Evolutionary conservation across 2,113 vertebrate species (phyloP), one percentile per base, ranked within the genome.

Genomic region (Poeciliopsis occidentalis): DNA sequence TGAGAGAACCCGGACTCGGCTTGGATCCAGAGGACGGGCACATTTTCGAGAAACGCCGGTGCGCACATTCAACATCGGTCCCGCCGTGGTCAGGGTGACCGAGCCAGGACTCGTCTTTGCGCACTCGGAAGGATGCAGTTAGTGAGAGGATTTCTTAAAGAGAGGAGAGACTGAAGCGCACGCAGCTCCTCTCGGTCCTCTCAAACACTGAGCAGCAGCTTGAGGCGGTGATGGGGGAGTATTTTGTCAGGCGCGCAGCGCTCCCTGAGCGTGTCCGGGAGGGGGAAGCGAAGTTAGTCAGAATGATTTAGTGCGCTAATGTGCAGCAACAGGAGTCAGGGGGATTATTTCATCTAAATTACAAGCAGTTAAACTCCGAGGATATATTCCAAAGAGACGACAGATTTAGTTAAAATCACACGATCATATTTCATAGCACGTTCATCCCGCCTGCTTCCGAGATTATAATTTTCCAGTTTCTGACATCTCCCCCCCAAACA

Each of bases 21-120:
- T 92, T 92, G 8, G 91, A 81, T 54, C 83, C 88, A 22, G 88
- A 84, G 83, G 87, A 86, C 75, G 87, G 90, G 91, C 92, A 94
- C 94, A 95, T 95, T 71, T 89, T 93, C 79, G 81, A 85, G 37
- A 34, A 37, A 60, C 41, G 62, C 73, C 6, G 61, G 63, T 39
- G 75, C 85, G 75, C 70, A 81, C 64, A 60, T 17, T 61, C 39
- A 64, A 83, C 92, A 87, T 84, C 44, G 73, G 85, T 60, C 51
- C 88, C 39, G 77, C 69, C 70, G 83, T 72, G 70, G 68, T 85
- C 76, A 54, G 81, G 64, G 81, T 34, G 79, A 47, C 66, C 60
- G 81, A 78, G 76, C 63, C 83, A 24, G 34, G 78, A 80, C 62
- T 83, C 76, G 70, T 69, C 66, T 80, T 60, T 83, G 81, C 81